These are phyloP conservation scores for Periophthalmus magnuspinnatus DNA, from an alignment of 2,797 vertebrate genomes.

Conservation along the genomic window DNA sequence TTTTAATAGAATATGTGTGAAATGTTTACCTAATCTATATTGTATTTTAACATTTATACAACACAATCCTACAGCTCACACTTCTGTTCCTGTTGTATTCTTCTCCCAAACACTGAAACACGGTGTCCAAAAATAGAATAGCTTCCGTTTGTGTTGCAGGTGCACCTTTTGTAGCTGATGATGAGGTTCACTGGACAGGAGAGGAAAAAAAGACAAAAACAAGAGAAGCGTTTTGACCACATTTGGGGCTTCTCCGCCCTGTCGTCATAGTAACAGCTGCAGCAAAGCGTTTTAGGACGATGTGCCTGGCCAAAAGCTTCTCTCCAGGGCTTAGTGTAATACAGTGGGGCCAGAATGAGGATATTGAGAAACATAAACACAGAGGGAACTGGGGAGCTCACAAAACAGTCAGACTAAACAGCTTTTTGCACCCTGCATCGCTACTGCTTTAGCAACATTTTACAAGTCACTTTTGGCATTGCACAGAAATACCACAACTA, in stretches of 20 bases:
- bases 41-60: not conserved
- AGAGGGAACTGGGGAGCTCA: conserved; percentile 22
- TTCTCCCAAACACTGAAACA: conserved; percentile 7
- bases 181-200: conserved; percentile 53
- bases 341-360: conserved; percentile 40
- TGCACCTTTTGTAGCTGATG: conserved; percentile 51
- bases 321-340: conserved; percentile 48
- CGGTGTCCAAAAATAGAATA: conserved; percentile 18
- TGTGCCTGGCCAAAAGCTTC: conserved; percentile 49
- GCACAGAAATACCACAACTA: too few species aligned
- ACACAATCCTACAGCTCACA: conserved; percentile 6
- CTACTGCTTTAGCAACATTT: conserved; percentile 25
- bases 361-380: conserved; percentile 45
- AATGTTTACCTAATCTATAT: not conserved
- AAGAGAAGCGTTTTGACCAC: conserved; percentile 41
- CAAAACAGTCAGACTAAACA: conserved; percentile 32
- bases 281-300: conserved; percentile 63
- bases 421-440: conserved; percentile 43
- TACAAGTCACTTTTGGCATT: not conserved
- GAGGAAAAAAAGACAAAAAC: conserved; percentile 22
- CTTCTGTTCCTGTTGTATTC: conserved; percentile 8
- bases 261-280: conserved; percentile 75
- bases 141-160: conserved; percentile 40
- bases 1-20: too few species aligned
- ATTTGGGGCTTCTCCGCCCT: conserved; percentile 26